These are phyloP conservation scores for Lycia hirtaria DNA, from an alignment of 2,888 invertebrate species.

Conservation along the genomic window DNA sequence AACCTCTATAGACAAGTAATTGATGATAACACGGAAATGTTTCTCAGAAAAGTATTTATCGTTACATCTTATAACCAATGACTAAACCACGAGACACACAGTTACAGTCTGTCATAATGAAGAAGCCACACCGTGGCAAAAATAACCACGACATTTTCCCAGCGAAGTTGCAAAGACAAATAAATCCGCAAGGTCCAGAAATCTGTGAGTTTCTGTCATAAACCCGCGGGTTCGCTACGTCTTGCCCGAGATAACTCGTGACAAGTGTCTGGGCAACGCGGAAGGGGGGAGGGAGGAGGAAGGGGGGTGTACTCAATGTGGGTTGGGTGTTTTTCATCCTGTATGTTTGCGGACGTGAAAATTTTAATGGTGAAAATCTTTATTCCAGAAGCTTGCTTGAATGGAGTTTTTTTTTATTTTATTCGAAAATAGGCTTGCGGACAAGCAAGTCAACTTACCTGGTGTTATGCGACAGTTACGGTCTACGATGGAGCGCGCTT, in stretches of 20 bases:
- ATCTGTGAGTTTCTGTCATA: conserved; percentile 12
- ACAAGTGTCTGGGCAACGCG: conserved; percentile 7
- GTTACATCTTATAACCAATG: no score
- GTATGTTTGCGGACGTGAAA: background rate
- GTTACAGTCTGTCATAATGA: no score
- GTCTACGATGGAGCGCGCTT: no score
- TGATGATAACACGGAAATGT: no score
- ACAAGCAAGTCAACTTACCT: no score
- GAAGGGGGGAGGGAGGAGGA: conserved; percentile 2
- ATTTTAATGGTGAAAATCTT: conserved; percentile 1
- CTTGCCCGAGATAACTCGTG: conserved; percentile 10
- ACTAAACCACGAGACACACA: no score
- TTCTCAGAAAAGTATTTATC: no score
- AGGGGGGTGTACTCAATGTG: background rate
- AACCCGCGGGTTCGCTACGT: conserved; percentile 2
- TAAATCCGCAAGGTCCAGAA: conserved; percentile 15
- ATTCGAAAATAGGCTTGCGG: no score
- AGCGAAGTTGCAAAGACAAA: background rate
- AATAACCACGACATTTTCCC: background rate
- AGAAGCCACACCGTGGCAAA: background rate
- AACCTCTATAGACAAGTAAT: no score
- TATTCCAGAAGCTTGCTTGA: no score
- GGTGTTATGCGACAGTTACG: no score
- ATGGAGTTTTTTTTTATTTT: no score
- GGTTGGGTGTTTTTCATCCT: background rate